phyloP scores from a whole-genome alignment of 1,140 invertebrate genomes.

The Ladona fulva region DNA sequence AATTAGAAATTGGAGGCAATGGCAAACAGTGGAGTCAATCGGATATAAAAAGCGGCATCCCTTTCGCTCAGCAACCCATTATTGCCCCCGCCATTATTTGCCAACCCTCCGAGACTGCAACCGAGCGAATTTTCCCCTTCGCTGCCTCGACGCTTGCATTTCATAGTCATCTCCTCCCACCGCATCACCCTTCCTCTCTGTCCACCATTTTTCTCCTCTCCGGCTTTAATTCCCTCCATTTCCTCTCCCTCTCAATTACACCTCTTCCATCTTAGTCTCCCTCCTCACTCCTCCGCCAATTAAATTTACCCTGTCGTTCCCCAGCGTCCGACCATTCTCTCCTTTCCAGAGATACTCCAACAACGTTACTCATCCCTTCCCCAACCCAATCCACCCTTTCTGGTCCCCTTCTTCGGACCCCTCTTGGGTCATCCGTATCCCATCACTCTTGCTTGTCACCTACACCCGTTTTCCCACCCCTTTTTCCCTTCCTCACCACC shows the following conservation, averaged over 20 bases:
- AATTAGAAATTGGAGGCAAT: too few species aligned
- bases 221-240: background rate
- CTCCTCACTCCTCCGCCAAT: background rate
- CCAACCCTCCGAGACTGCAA: background rate
- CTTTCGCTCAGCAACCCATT: too few species aligned
- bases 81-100: background rate
- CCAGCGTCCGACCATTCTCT: background rate
- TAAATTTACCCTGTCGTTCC: background rate
- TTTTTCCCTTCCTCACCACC: too few species aligned
- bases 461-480: background rate
- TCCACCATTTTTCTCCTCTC: background rate
- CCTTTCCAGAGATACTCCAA: background rate
- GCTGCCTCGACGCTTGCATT: background rate
- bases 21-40: too few species aligned
- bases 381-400: background rate
- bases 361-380: background rate
- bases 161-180: too few species aligned
- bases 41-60: too few species aligned
- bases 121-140: conserved; percentile 2
- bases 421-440: background rate
- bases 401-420: background rate
- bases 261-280: background rate
- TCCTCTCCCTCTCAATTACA: background rate
- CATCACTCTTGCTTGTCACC: background rate
- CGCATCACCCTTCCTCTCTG: background rate